phyloP scores from a whole-genome alignment of 2,113 vertebrate genomes.

The Xiphophorus hellerii region DNA sequence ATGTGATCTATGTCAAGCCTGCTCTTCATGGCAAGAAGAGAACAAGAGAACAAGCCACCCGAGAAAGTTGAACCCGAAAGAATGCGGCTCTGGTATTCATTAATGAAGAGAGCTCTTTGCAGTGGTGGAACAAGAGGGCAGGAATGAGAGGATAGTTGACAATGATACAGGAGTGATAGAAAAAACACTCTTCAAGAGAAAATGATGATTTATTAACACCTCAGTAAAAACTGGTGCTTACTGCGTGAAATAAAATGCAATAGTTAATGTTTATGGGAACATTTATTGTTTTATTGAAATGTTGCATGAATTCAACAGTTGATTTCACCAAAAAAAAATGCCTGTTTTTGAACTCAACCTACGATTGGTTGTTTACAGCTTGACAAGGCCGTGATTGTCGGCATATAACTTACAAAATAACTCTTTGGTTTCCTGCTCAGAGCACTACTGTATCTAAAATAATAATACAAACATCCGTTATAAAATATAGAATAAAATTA shows the following conservation, averaged over 20 bases:
- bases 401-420: conserved; percentile 75
- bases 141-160: conserved; percentile 43
- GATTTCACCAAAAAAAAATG: conserved; percentile 73
- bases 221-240: too few species aligned
- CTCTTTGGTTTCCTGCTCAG: conserved; percentile 74
- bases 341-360: conserved; percentile 75
- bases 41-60: conserved; percentile 73
- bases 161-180: background rate
- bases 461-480: conserved; percentile 76
- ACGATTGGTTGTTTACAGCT: conserved; percentile 68
- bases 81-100: conserved; percentile 76
- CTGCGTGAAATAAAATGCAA: conserved; percentile 1
- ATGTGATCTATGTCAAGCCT: conserved; percentile 74
- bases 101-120: conserved; percentile 67
- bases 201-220: background rate
- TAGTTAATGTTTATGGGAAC: conserved; percentile 67
- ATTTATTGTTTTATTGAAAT: conserved; percentile 80
- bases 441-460: conserved; percentile 70
- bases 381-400: conserved; percentile 75
- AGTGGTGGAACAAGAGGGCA: conserved; percentile 34
- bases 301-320: conserved; percentile 74
- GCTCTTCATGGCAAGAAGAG: conserved; percentile 62
- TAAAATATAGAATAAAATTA: conserved; percentile 76
- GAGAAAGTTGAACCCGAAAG: conserved; percentile 75
- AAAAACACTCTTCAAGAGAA: conserved; percentile 1